phyloP scores from a whole-genome alignment of 1,140 invertebrate species.

The Hylaeus anthracinus region DNA sequence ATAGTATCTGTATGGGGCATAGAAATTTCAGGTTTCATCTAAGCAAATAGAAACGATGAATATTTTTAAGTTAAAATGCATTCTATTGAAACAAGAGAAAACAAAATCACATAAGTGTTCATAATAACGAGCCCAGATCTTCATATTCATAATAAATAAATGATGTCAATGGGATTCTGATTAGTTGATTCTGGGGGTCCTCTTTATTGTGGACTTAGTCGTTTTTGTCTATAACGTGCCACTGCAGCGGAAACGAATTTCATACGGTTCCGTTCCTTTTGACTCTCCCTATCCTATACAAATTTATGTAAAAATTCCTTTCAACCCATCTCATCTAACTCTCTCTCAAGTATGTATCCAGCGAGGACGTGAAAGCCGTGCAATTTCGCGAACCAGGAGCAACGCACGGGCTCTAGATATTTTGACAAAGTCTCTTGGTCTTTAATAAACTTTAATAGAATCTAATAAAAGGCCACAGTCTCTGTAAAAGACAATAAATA shows the following conservation, averaged over 20 bases:
- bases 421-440: background rate
- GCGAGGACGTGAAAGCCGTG: background rate
- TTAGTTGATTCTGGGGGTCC: too few relatives aligned
- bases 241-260: conserved; percentile 27
- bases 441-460: conserved; percentile 23
- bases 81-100: too few relatives aligned
- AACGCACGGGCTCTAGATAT: background rate
- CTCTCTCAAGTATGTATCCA: background rate
- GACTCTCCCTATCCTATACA: background rate
- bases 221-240: too few relatives aligned
- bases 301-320: conserved; percentile 38
- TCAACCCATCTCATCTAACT: background rate
- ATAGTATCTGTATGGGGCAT: too few relatives aligned
- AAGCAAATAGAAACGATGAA: too few relatives aligned
- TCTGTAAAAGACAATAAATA: background rate
- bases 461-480: conserved; percentile 2
- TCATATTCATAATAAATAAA: too few relatives aligned
- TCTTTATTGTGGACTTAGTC: too few relatives aligned
- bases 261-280: conserved; percentile 37
- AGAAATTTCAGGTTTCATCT: too few relatives aligned
- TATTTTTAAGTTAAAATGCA: too few relatives aligned
- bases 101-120: too few relatives aligned
- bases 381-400: background rate
- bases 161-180: too few relatives aligned
- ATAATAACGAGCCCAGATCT: too few relatives aligned